Evolutionary conservation across 2,888 invertebrate species (phyloP).

Genomic region (Cheilosia vulpina): DNA sequence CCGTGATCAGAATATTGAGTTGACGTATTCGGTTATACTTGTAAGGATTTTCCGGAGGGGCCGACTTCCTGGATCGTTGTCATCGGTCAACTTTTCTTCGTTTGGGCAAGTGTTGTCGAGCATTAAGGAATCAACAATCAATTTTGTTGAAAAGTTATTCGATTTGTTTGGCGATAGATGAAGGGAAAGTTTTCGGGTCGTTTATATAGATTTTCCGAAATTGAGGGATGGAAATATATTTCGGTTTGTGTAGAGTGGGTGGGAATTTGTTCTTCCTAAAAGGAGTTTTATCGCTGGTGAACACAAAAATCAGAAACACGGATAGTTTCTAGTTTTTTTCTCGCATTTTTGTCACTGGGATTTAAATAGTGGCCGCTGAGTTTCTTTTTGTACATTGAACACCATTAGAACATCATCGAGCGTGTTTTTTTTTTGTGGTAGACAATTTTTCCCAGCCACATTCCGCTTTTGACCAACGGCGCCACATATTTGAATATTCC

Average conservation of each 20-base stretch:
- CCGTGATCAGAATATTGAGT: constrained; percentile 69
- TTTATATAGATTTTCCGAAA: background rate
- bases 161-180: constrained; percentile 31
- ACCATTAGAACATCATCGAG: too few species aligned
- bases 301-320: too few species aligned
- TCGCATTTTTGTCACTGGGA: too few species aligned
- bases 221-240: background rate
- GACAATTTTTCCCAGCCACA: too few species aligned
- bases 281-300: too few species aligned
- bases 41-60: background rate
- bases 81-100: constrained; percentile 16
- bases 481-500: too few species aligned
- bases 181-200: constrained; percentile 13
- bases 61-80: background rate
- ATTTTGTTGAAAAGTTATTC: constrained; percentile 60
- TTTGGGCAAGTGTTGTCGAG: constrained; percentile 25
- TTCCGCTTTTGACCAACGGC: too few species aligned
- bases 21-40: background rate
- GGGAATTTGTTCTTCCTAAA: too few species aligned
- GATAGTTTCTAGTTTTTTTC: too few species aligned
- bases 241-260: background rate
- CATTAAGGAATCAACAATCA: constrained; percentile 61
- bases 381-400: too few species aligned
- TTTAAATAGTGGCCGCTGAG: too few species aligned
- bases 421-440: too few species aligned